Base-by-base conservation (phyloP, 1,140 invertebrate species). In the Drosophila equinoxialis region DNA sequence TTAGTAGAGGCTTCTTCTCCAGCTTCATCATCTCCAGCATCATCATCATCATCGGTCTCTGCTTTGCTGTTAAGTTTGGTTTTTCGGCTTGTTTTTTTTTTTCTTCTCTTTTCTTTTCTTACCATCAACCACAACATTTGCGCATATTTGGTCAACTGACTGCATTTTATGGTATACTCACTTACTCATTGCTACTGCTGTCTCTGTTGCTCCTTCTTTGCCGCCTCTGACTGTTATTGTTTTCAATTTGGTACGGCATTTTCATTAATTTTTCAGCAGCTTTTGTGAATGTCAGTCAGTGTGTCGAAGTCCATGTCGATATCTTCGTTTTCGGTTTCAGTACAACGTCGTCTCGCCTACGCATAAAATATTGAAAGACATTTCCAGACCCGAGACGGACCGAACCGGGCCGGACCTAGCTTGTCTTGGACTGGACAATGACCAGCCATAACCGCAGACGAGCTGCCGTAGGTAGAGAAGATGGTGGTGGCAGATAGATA, bases 61-160 rank as follows among this genome's bases (percentile, higher is more conserved):
- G 74, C 65, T 83, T 77, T 67, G 65, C 55, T 65, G 57, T 69
- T 42, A 51, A 51, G 45, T 51, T 51, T 51, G 45, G 68, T 61
- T 59, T 70, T 59, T 73, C 41, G 55, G 67, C 59, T 68, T 59
- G 68, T 54, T 68, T 74, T 65, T 23, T 20, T 58, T 65, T 42
- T 65, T 61, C 62, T 77, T 58, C 51, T 77, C 63, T 59, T 67
- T 63, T 77, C 63, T 59, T 67, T 63, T 33, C 74, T 71, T 37
- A 14, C 20, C 42, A 55, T 41, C 64, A 85, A 87, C 84, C 83
- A 77, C 83, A 86, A 89, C 86, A 89, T 89, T 87, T 87, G 84
- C 81, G 84, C 84, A 87, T 83, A 87, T 87, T 89, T 89, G 85
- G 84, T 89, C 85, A 89, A 85, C 81, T 89, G 81, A 85, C 81